Base-by-base conservation (phyloP, 1,140 invertebrate species). In the Drosophila serrata region DNA sequence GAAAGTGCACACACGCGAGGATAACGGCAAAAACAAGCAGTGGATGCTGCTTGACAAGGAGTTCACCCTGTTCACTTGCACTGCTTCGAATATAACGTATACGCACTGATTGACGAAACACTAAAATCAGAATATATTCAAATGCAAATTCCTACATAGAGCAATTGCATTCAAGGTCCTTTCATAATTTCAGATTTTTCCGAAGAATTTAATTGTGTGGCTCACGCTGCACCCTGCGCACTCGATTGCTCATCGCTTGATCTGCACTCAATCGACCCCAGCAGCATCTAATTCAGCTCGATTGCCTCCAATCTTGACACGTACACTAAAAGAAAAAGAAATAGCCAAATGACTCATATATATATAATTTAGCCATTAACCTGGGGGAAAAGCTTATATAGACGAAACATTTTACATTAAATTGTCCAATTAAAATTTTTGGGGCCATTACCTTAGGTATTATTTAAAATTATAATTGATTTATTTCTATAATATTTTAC, bases 301-400 rank as follows among this genome's bases (percentile, higher is more conserved):
- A 77, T 77, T 77, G 74, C 73, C 74, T 77, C 74, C 73, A 77
- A 77, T 77, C 73, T 68, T 76, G 73, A 76, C 74, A 76, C 62
- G 35, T 56, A 49, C 70, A 69, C 65, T 55, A 9, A n/a, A 5
- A 45, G 46, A 67, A 67, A 62, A 40, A 6, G 1, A 17, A 24
- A 19, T 39, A 7, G 5, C 1, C 0, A 15, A 31, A 55, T 59
- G 6, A 58, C 15, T 60, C 43, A 49, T 12, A 8, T 60, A n/a
- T n/a, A n/a, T n/a, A 12, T 59, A 31, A 59, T 27, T 48, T 4
- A 58, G 56, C 49, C 19, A 53, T 53, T 53, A 51, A 33, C 29
- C n/a, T 7, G 17, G 1, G 27, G 48, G 48, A 2, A 11, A 48
- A 15, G n/a, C 27, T n/a, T 29, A 11, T 7, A 27, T 29, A 49